phyloP scores from a whole-genome alignment of 2,888 invertebrate genomes.

The Hoplodrina blanda region DNA sequence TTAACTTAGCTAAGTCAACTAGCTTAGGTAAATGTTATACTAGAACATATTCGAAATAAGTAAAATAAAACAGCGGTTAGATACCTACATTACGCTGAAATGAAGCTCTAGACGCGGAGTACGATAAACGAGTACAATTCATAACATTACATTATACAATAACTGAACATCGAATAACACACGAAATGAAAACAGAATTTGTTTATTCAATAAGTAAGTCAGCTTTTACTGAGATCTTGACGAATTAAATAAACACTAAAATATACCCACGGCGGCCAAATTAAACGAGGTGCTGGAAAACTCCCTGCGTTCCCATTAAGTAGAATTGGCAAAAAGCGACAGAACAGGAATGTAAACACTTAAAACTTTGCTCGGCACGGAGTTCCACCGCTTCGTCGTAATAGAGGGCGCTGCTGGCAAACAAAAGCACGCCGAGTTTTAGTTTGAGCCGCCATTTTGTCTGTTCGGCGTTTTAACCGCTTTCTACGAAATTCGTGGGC shows the following conservation, averaged over 20 bases:
- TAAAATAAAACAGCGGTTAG: neutral
- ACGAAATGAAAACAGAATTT: conserved; percentile 55
- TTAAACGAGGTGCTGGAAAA: conserved; percentile 84
- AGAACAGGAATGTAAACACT: conserved; percentile 89
- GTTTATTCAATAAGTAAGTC: conserved; percentile 65
- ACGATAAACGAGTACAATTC: neutral
- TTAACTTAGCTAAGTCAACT: too few species aligned
- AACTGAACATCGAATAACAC: conserved; percentile 41
- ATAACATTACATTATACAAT: conserved; percentile 18
- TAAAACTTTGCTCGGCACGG: conserved; percentile 85
- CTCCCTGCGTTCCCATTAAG: conserved; percentile 85
- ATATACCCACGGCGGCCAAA: conserved; percentile 77
- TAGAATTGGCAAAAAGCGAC: conserved; percentile 89
- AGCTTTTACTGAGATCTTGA: conserved; percentile 71
- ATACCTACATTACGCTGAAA: neutral
- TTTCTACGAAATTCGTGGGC: conserved; percentile 77
- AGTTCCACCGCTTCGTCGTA: conserved; percentile 79
- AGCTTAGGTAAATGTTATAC: neutral
- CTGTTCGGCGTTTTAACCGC: conserved; percentile 82
- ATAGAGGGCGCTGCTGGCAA: conserved; percentile 86
- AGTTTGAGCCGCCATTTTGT: conserved; percentile 81
- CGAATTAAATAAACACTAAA: conserved; percentile 82
- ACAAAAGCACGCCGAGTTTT: conserved; percentile 85
- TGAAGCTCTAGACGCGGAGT: neutral
- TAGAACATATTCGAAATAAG: neutral